phyloP scores from a whole-genome alignment of 1,140 invertebrate genomes.

The Zaprionus kolodkinae region DNA sequence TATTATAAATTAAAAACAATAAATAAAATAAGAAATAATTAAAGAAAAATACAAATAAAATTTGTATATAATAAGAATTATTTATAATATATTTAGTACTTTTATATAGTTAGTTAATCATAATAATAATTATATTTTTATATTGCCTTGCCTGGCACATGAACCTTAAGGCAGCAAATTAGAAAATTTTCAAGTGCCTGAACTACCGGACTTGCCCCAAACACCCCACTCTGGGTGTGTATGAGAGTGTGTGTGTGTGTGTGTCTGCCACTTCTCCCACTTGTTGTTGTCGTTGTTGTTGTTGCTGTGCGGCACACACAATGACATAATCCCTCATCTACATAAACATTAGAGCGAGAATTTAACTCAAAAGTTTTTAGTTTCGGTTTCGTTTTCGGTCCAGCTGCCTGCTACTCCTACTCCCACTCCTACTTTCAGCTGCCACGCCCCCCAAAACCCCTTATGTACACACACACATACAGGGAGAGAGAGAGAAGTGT shows the following conservation, averaged over 20 bases:
- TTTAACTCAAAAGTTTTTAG: slow-evolving; percentile 83
- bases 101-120: slow-evolving; percentile 37
- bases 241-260: slow-evolving; percentile 20
- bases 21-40: no score
- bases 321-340: slow-evolving; percentile 83
- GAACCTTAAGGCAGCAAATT: slow-evolving; percentile 77
- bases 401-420: slow-evolving; percentile 33
- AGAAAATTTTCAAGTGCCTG: slow-evolving; percentile 77
- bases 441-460: slow-evolving; percentile 11
- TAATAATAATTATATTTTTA: slow-evolving; percentile 65
- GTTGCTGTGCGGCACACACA: slow-evolving; percentile 65
- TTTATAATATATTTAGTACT: neutral
- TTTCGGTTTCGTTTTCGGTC: slow-evolving; percentile 81
- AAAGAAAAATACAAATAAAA: neutral
- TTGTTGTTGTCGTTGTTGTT: slow-evolving; percentile 37
- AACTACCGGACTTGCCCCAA: slow-evolving; percentile 39
- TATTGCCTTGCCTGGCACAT: neutral
- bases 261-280: slow-evolving; percentile 2
- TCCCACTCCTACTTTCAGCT: neutral
- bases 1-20: no score
- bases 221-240: slow-evolving; percentile 9
- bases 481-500: slow-evolving; percentile 48
- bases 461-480: slow-evolving; percentile 10
- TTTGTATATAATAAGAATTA: neutral
- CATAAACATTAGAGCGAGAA: slow-evolving; percentile 81